These are phyloP conservation scores for Phalloptychus januarius DNA, from an alignment of 2,797 vertebrate genomes.

Conservation along the genomic window DNA sequence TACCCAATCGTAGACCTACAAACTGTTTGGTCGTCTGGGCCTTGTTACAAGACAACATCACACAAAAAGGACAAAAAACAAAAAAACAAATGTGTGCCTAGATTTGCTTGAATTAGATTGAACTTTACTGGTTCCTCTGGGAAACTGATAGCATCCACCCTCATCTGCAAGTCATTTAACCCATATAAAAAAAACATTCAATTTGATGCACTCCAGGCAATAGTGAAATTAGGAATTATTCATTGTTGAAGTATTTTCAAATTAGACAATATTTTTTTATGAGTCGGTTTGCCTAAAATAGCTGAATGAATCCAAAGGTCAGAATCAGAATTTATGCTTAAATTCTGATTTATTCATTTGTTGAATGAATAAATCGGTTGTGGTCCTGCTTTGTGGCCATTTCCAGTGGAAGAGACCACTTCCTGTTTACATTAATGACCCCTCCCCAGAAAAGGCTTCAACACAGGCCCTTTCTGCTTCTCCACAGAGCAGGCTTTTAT, in stretches of 20 bases:
- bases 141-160: background rate
- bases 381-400: slow-evolving; percentile 31
- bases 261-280: background rate
- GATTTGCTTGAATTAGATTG: background rate
- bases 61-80: background rate
- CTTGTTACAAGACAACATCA: background rate
- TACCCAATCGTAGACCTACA: background rate
- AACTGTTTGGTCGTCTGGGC: background rate
- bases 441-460: slow-evolving; percentile 38
- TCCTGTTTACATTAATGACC: slow-evolving; percentile 82
- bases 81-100: background rate
- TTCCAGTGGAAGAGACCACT: slow-evolving; percentile 69
- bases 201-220: background rate
- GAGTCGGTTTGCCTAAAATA: background rate
- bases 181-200: background rate
- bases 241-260: background rate
- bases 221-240: background rate
- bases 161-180: background rate
- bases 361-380: slow-evolving; percentile 16
- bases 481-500: slow-evolving; percentile 64
- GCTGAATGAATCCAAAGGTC: background rate
- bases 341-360: background rate
- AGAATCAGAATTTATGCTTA: background rate
- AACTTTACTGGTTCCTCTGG: no score
- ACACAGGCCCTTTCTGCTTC: slow-evolving; percentile 73